These are phyloP conservation scores for Notoglanidium macrostoma DNA, from an alignment of 2,797 vertebrate species.

Conservation along the genomic window DNA sequence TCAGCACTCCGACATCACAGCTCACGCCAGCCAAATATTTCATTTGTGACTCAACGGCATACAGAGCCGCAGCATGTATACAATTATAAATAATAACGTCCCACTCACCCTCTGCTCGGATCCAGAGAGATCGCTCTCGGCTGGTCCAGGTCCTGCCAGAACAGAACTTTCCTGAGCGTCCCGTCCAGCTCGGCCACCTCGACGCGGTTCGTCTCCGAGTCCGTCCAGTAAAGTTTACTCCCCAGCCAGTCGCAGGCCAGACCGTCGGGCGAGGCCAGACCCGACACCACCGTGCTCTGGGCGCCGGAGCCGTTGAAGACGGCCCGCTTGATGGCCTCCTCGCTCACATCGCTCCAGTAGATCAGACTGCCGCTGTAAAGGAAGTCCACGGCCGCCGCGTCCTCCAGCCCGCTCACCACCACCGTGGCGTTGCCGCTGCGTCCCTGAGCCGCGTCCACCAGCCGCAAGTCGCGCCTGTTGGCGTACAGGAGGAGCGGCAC, in stretches of 20 bases:
- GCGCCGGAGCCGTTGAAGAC: conserved; percentile 79
- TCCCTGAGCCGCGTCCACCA: conserved; percentile 86
- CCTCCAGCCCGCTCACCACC: conserved; percentile 91
- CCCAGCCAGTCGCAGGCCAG: conserved; percentile 97
- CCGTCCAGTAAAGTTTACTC: conserved; percentile 95
- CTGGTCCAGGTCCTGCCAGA: conserved; percentile 98
- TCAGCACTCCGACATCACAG: not conserved
- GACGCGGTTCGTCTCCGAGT: conserved; percentile 95
- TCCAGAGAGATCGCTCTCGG: conserved; percentile 95
- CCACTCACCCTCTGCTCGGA: conserved; percentile 90
- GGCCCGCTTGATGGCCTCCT: conserved; percentile 94
- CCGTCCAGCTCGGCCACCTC: conserved; percentile 95
- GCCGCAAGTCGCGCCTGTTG: conserved; percentile 89
- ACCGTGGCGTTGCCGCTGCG: conserved; percentile 85
- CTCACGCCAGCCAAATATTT: not conserved
- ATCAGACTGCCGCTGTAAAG: conserved; percentile 85
- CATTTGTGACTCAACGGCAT: not conserved
- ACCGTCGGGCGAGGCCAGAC: conserved; percentile 91
- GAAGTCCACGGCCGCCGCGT: conserved; percentile 95
- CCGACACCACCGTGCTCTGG: conserved; percentile 85
- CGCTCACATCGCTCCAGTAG: conserved; percentile 98
- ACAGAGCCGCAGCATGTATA: not conserved
- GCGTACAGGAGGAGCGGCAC: conserved; percentile 92
- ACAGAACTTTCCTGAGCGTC: conserved; percentile 88
- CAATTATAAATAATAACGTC: not conserved